These are phyloP conservation scores for Neotoxoptera formosana DNA, from an alignment of 1,140 invertebrate genomes.

Conservation along the genomic window DNA sequence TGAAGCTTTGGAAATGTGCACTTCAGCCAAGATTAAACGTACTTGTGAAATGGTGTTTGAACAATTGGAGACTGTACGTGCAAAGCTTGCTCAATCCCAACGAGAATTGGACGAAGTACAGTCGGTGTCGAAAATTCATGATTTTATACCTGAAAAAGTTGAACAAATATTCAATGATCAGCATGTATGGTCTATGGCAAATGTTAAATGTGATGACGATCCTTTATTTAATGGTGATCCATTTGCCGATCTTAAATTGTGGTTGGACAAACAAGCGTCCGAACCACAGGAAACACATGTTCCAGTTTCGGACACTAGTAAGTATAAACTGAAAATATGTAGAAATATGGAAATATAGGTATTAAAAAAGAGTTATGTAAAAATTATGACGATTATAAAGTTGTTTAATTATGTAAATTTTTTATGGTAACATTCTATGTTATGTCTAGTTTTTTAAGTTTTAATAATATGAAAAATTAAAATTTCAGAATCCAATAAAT, in stretches of 20 bases:
- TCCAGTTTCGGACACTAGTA: slow-evolving; percentile 44
- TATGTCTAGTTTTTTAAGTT: background rate
- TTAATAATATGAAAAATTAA: background rate
- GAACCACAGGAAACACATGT: slow-evolving; percentile 54
- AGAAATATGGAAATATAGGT: too few species aligned
- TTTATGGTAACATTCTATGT: background rate
- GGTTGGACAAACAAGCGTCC: slow-evolving; percentile 44
- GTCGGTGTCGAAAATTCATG: slow-evolving; percentile 30
- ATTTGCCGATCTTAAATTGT: slow-evolving; percentile 43
- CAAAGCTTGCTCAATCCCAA: slow-evolving; percentile 53
- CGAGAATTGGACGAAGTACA: slow-evolving; percentile 54
- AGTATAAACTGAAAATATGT: background rate
- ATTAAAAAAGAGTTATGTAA: too few species aligned
- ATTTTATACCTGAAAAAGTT: slow-evolving; percentile 40
- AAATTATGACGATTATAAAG: background rate
- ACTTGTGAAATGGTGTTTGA: slow-evolving; percentile 56
- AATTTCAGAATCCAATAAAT: slow-evolving; percentile 40
- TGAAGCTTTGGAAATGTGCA: slow-evolving; percentile 54
- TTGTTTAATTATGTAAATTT: background rate
- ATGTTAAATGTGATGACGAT: slow-evolving; percentile 41
- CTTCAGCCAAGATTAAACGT: slow-evolving; percentile 52
- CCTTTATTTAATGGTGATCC: slow-evolving; percentile 51
- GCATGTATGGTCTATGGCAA: slow-evolving; percentile 37
- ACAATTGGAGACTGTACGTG: slow-evolving; percentile 52
- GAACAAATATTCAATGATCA: slow-evolving; percentile 47